Percentiles rank a stretch among this genome's conserved stretches.
These are phyloP conservation scores for Ictalurus furcatus DNA, from an alignment of 2,113 vertebrate species.

Conservation along the genomic window DNA sequence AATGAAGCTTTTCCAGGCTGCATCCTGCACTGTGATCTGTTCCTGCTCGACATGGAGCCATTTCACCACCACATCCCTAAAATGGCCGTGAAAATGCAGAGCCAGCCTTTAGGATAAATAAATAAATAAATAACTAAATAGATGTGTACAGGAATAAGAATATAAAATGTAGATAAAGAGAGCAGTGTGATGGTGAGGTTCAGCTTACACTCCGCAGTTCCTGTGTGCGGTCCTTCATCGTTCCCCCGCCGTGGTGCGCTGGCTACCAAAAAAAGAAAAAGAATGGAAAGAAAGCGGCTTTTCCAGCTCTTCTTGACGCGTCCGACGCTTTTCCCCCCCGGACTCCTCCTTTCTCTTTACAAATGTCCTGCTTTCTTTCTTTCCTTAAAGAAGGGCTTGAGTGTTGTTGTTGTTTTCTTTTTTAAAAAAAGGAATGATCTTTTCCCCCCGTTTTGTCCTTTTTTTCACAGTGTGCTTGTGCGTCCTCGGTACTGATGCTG, in stretches of 20 bases:
- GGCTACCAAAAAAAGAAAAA: slow-evolving; percentile 34
- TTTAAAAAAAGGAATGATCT: not conserved
- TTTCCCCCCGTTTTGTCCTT: slow-evolving; percentile 11
- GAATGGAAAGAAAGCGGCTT: slow-evolving; percentile 31
- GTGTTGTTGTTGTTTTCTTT: not conserved
- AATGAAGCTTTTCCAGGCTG: not conserved
- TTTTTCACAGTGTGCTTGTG: slow-evolving; percentile 51
- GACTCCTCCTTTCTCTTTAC: slow-evolving; percentile 33
- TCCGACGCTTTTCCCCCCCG: slow-evolving; percentile 39
- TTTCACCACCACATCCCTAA: slow-evolving; percentile 25
- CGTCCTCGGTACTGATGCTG: slow-evolving; percentile 68
- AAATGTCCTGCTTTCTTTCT: slow-evolving; percentile 23
- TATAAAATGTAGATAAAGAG: not conserved
- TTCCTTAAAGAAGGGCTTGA: not conserved
- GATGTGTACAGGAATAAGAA: not conserved
- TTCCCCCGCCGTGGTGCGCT: slow-evolving; percentile 56
- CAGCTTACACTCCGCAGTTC: slow-evolving; percentile 68
- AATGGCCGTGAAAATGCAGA: slow-evolving; percentile 26
- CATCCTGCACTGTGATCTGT: not conserved
- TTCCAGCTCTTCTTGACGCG: slow-evolving; percentile 49
- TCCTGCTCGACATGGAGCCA: not conserved
- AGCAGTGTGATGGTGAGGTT: not conserved
- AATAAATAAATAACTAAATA: not conserved
- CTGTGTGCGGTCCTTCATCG: slow-evolving; percentile 69
- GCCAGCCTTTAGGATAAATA: not conserved